These are phyloP conservation scores for Wiebesia pumilae DNA, from an alignment of 1,140 invertebrate genomes.

Conservation along the genomic window DNA sequence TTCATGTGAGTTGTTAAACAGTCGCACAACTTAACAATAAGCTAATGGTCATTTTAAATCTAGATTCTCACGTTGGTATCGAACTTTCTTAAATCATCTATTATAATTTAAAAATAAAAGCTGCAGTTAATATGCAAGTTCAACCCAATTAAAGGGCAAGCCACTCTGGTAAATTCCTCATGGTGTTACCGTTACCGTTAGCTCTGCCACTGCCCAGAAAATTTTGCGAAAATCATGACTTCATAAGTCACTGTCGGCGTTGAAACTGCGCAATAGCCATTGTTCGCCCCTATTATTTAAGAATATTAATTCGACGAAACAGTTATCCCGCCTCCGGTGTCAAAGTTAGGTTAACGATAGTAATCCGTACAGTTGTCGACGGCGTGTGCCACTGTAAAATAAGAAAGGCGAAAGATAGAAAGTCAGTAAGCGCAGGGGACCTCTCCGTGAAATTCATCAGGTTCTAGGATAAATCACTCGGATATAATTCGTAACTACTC, in stretches of 20 bases:
- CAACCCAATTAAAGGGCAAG: not conserved
- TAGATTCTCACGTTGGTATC: too few species aligned
- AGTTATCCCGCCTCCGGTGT: not conserved
- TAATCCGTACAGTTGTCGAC: conserved; percentile 7
- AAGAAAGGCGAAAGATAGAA: conserved; percentile 5
- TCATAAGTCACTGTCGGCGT: conserved; percentile 17
- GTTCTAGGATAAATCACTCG: conserved; percentile 57
- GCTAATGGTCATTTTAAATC: not conserved
- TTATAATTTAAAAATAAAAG: not conserved
- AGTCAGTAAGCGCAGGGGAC: not conserved
- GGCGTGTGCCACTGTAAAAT: not conserved
- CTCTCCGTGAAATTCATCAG: conserved; percentile 39
- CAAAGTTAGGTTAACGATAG: conserved; percentile 28
- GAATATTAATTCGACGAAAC: conserved; percentile 41
- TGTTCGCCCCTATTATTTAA: conserved; percentile 29
- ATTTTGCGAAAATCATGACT: not conserved
- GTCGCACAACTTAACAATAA: not conserved
- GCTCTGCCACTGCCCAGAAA: not conserved
- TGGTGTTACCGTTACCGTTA: not conserved
- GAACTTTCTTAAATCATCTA: too few species aligned
- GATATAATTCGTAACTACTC: conserved; percentile 61
- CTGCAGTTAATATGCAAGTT: not conserved
- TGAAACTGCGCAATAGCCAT: not conserved
- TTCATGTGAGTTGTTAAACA: not conserved
- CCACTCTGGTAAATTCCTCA: not conserved